Percentiles rank a stretch among this genome's conserved stretches.
These are phyloP conservation scores for Camponotus vicinus DNA, from an alignment of 1,140 invertebrate genomes.

Conservation along the genomic window DNA sequence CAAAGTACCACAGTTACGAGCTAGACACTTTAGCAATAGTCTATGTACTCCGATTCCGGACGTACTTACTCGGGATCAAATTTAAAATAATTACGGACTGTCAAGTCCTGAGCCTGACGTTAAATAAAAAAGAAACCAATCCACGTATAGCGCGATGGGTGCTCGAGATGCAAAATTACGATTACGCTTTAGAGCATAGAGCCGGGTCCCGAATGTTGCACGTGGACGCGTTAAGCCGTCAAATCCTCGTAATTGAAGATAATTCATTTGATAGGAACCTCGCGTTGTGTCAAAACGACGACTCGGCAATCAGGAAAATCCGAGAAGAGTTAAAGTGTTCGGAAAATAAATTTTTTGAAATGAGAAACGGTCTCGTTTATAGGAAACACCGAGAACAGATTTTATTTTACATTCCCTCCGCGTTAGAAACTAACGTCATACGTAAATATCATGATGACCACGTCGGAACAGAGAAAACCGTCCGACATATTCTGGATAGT, in stretches of 20 bases:
- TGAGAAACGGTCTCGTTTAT: constrained; percentile 52
- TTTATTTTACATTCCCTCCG: constrained; percentile 47
- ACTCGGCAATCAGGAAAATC: constrained; percentile 1
- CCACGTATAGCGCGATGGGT: constrained; percentile 5
- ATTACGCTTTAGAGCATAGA: constrained; percentile 15
- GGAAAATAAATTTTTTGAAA: constrained; percentile 34
- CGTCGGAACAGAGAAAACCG: too few species aligned
- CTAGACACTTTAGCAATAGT: constrained; percentile 2
- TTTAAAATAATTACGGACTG: constrained; percentile 32
- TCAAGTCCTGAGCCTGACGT: constrained; percentile 7
- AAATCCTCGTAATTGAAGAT: constrained; percentile 13
- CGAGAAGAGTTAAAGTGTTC: neutral
- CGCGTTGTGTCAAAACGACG: constrained; percentile 28
- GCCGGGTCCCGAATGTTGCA: neutral
- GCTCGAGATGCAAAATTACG: constrained; percentile 17
- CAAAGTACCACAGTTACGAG: neutral
- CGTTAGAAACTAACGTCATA: constrained; percentile 65
- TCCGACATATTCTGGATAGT: too few species aligned
- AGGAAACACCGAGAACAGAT: constrained; percentile 14
- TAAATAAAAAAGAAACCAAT: constrained; percentile 28
- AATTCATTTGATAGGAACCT: constrained; percentile 17
- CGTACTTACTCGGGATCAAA: constrained; percentile 6
- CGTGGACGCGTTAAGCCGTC: constrained; percentile 5
- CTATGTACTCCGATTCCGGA: constrained; percentile 18
- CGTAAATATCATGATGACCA: neutral